Base-by-base conservation (phyloP, 2,797 vertebrate genomes). In the Cynodonichthys magdalenae region DNA sequence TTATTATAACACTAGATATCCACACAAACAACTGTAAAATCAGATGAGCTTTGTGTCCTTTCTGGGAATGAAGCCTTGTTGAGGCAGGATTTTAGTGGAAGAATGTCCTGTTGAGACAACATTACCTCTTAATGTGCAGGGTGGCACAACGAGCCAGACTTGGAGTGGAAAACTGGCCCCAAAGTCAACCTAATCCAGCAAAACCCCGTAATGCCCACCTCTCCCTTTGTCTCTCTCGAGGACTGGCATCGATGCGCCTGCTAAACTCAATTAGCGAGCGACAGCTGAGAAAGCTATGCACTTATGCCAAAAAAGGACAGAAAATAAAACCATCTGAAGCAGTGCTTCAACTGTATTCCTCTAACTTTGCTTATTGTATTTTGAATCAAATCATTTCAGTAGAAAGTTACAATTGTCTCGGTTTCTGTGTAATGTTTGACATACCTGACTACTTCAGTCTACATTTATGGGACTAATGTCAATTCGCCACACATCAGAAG, bases 141-240 rank as follows among this genome's bases (percentile, higher is more conserved):
- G 80, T 78, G 87, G 74, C 74, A 82, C 64, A 51, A 70, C 88
- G 78, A 78, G 69, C 89, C 90, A 89, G 77, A 90, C 86, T 90
- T 91, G 88, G 90, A 92, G 87, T 91, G 91, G 92, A 92, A 91
- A 93, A 91, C 83, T 83, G 70, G 77, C 80, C 84, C 65, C 53
- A 74, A 87, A 84, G 69, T 77, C 72, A 31, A 62, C 79, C 78
- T 91, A 86, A 90, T 91, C 89, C 89, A 71, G 81, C 85, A 87
- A 90, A 84, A 74, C 81, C 77, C 77, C 18, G 66, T 85, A 77
- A 90, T 84, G 80, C 77, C 85, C 82, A 82, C 82, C 84, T 81
- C 83, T 81, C 76, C 53, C 46, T 18, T 57, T 56, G 74, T 75
- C 82, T 80, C 71, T 60, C 48, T 29, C 31, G 66, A 64, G 80